Percentiles rank a stretch among this genome's conserved stretches.
phyloP scores from a whole-genome alignment of 2,113 vertebrate genomes.

The Mola mola region DNA sequence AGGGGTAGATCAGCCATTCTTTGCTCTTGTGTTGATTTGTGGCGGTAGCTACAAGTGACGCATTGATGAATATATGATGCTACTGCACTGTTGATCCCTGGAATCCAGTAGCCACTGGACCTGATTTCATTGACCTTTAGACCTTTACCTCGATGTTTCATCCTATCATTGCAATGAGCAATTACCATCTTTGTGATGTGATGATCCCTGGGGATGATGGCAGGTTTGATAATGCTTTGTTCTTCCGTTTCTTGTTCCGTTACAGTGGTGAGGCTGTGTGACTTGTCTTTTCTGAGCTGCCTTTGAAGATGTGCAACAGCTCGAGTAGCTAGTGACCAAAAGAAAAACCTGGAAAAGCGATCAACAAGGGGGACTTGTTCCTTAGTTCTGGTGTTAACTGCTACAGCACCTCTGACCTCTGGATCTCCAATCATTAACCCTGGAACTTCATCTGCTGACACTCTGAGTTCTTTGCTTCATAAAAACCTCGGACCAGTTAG shows the following conservation, averaged over 20 bases:
- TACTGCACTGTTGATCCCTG: neutral
- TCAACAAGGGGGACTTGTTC: neutral
- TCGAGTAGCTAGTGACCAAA: neutral
- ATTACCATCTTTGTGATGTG: neutral
- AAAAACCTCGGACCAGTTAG: neutral
- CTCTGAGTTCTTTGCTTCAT: neutral
- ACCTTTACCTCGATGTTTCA: too few species aligned
- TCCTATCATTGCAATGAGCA: neutral
- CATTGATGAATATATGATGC: slow-evolving; percentile 8
- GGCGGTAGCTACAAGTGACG: neutral
- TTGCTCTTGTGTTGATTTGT: neutral
- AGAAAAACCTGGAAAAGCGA: neutral
- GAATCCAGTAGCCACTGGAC: slow-evolving; percentile 23
- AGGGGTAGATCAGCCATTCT: slow-evolving; percentile 1
- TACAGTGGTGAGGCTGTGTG: too few species aligned
- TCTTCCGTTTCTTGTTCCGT: neutral
- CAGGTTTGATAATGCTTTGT: neutral
- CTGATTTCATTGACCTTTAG: too few species aligned
- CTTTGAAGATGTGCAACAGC: neutral
- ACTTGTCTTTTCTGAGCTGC: neutral
- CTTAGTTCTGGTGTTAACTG: neutral
- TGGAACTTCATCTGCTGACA: neutral
- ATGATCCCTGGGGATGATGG: neutral
- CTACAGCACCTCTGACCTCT: neutral
- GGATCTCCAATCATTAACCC: neutral